These are phyloP conservation scores for Andricus grossulariae DNA, from an alignment of 1,140 invertebrate genomes.

Conservation along the genomic window DNA sequence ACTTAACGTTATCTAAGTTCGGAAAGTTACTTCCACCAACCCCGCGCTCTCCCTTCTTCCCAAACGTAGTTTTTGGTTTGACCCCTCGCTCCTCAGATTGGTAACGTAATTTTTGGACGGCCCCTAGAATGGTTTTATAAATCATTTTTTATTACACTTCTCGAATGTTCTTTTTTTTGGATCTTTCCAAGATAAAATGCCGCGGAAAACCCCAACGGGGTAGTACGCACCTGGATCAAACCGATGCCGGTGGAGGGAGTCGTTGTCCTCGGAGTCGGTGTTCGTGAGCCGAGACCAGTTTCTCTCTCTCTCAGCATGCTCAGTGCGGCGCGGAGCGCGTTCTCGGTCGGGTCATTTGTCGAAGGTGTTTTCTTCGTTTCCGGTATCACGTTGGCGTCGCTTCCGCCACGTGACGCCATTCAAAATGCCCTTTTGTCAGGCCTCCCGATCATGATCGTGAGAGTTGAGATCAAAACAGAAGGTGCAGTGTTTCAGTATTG, in stretches of 20 bases:
- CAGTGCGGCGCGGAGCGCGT: constrained; percentile 54
- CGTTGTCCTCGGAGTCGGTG: constrained; percentile 49
- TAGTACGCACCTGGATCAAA: constrained; percentile 35
- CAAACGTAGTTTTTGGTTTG: too few relatives aligned
- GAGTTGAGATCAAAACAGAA: background rate
- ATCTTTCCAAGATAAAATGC: too few relatives aligned
- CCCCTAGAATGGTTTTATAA: too few relatives aligned
- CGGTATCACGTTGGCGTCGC: constrained; percentile 27
- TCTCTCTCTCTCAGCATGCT: constrained; percentile 14
- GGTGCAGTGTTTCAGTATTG: background rate
- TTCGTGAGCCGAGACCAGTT: constrained; percentile 46
- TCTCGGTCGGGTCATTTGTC: constrained; percentile 5
- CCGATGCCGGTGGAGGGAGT: constrained; percentile 46
- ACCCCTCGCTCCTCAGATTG: too few relatives aligned
- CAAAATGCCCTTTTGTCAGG: constrained; percentile 6
- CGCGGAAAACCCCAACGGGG: background rate
- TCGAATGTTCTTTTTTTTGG: too few relatives aligned
- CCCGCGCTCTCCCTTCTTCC: too few relatives aligned
- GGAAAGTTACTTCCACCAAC: too few relatives aligned
- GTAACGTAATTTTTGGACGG: too few relatives aligned
- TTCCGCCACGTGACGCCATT: constrained; percentile 36
- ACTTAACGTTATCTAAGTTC: too few relatives aligned
- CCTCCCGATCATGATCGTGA: background rate
- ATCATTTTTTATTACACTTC: too few relatives aligned
- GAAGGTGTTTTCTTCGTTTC: constrained; percentile 22